Evolutionary conservation across 2,888 invertebrate genomes (phyloP).

Genomic region (Holacanthella duospinosa): DNA sequence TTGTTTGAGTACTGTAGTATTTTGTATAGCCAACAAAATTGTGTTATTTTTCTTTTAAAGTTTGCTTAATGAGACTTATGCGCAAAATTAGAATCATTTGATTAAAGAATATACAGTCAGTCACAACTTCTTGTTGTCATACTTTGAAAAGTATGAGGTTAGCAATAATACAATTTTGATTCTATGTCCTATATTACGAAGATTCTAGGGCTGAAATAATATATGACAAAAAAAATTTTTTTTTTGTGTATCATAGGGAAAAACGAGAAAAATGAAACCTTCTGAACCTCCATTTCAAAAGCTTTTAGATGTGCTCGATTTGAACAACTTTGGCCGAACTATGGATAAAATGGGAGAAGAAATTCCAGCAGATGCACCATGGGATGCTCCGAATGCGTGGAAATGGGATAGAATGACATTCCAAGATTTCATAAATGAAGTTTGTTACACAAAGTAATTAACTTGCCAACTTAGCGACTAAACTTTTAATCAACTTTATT

Average conservation of each 20-base stretch:
- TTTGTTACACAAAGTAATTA: slow-evolving; percentile 40
- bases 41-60: no score
- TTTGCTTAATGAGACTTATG: no score
- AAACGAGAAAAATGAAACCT: background rate
- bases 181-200: no score
- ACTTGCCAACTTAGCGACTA: background rate
- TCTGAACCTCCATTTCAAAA: background rate
- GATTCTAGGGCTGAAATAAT: no score
- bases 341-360: slow-evolving; percentile 41
- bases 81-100: background rate
- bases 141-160: no score
- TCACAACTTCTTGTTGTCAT: no score
- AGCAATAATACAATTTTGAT: no score
- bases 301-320: slow-evolving; percentile 20
- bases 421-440: slow-evolving; percentile 38
- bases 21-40: no score
- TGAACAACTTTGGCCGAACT: slow-evolving; percentile 20
- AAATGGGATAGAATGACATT: slow-evolving; percentile 41
- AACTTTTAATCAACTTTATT: background rate
- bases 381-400: slow-evolving; percentile 39
- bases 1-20: no score
- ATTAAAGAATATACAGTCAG: background rate
- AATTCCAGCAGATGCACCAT: slow-evolving; percentile 40
- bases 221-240: no score
- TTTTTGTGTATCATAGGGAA: background rate